Percentiles rank a stretch among this genome's conserved stretches.
phyloP scores from a whole-genome alignment of 2,888 invertebrate genomes.

The Caenorhabditis sp. region DNA sequence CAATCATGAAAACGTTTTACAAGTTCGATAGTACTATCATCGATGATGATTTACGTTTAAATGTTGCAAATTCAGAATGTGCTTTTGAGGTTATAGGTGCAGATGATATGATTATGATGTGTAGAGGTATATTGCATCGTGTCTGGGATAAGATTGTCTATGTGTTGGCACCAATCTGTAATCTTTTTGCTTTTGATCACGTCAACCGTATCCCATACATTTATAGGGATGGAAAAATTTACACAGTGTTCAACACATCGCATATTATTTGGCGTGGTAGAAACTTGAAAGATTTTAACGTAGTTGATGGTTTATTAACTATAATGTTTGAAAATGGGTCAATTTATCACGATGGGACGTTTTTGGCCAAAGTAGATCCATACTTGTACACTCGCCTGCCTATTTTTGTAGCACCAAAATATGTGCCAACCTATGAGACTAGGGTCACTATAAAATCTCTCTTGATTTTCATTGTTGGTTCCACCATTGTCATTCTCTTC shows the following conservation, averaged over 20 bases:
- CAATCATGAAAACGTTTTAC: neutral
- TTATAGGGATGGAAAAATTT: neutral
- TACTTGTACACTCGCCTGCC: neutral
- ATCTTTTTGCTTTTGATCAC: constrained; percentile 9
- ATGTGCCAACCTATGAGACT: neutral
- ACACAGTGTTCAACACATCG: neutral
- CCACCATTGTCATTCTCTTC: neutral
- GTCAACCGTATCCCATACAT: neutral
- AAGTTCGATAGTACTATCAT: neutral
- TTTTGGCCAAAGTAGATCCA: neutral
- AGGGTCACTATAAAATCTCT: neutral
- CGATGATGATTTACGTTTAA: neutral
- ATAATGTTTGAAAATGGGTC: neutral
- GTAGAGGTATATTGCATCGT: neutral
- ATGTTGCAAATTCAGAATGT: neutral
- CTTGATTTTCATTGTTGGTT: neutral
- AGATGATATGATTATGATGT: constrained; percentile 11
- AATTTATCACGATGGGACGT: neutral
- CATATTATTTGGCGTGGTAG: neutral
- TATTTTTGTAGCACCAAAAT: neutral
- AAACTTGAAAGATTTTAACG: constrained; percentile 1
- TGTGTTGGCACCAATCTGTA: neutral
- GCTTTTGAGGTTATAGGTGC: neutral
- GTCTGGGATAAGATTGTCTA: neutral
- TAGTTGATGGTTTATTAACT: neutral